Base-by-base conservation (phyloP, 1,140 invertebrate species). In the Drosophila sp. region DNA sequence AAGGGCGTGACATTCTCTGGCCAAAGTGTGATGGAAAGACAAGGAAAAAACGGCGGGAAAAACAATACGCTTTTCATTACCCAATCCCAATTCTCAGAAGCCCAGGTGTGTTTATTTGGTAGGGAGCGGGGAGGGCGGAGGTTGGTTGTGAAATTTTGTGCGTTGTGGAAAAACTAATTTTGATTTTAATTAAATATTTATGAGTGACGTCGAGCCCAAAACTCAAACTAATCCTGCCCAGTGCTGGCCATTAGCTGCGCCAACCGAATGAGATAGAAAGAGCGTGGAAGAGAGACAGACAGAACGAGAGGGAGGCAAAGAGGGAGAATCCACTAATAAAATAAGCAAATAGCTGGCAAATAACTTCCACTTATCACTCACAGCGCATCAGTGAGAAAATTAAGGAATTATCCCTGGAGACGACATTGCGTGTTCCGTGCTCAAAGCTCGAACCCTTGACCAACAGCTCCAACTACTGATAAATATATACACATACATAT, bases 361-460 rank as follows among this genome's bases (percentile, higher is more conserved):
- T 90, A 90, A 89, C 84, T 91, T 90, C 79, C 73, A 82, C 79
- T 90, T 91, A 90, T 90, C 89, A 89, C 79, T 81, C 84, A 78
- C 54, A 57, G 57, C 51, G 70, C 56, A 72, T 86, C 78, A 90
- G 78, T 72, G 71, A 76, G 81, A 83, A 90, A 91, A 91, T 91
- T 91, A 90, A 80, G 72, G 77, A 76, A 84, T 89, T 89, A 84
- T 87, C 83, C 84, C 83, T 43, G 65, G 83, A 77, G 83, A 82
- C 50, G 21, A 4, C 34, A 41, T 82, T 89, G 82, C 82, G 83
- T 86, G 48, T 46, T 53, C 56, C 46, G 27, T 32, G 46, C 14
- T 43, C 40, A 3, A 16, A 16, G 5, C 8, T 43, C 40, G 14
- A 43, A 36, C 58, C 65, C 72, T 74, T 74, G 71, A 69, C 54